A percentile compares a stretch with the other conserved stretches of the same genome.
These are phyloP conservation scores for Lepidochitona cinerea DNA, from an alignment of 2,888 invertebrate genomes.

Conservation along the genomic window DNA sequence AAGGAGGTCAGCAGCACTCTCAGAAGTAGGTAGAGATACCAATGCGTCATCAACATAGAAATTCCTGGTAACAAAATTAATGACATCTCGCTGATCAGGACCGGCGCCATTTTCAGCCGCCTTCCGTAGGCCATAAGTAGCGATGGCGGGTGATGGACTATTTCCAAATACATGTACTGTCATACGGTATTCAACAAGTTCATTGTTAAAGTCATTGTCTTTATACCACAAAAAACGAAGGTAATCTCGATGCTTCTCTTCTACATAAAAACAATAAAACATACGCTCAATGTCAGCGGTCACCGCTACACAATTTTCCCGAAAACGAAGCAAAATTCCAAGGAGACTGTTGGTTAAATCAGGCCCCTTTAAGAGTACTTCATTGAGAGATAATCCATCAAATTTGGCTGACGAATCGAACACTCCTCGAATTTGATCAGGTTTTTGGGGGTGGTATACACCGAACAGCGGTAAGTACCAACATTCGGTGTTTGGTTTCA, in stretches of 20 bases:
- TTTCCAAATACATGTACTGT: slow-evolving; percentile 25
- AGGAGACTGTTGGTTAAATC: slow-evolving; percentile 29
- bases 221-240: slow-evolving; percentile 21
- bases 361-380: slow-evolving; percentile 28
- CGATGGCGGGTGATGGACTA: slow-evolving; percentile 13
- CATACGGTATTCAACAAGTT: slow-evolving; percentile 14
- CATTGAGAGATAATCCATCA: slow-evolving; percentile 23
- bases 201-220: slow-evolving; percentile 16
- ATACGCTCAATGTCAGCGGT: slow-evolving; percentile 29
- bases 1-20: background rate
- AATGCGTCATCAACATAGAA: slow-evolving; percentile 25
- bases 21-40: background rate
- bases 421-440: slow-evolving; percentile 21
- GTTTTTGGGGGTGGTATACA: slow-evolving; percentile 35
- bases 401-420: slow-evolving; percentile 19
- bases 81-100: background rate
- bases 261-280: slow-evolving; percentile 21
- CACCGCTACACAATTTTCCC: slow-evolving; percentile 22
- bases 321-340: slow-evolving; percentile 29
- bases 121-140: slow-evolving; percentile 12
- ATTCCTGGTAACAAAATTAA: slow-evolving; percentile 12
- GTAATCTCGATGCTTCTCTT: slow-evolving; percentile 18
- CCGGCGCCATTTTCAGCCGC: slow-evolving; percentile 2
- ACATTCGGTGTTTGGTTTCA: slow-evolving; percentile 18
- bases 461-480: slow-evolving; percentile 39